Percentiles rank a stretch among this genome's conserved stretches.
Conservation (phyloP, 1,140 invertebrate species). For the Drosophila subobscura region DNA sequence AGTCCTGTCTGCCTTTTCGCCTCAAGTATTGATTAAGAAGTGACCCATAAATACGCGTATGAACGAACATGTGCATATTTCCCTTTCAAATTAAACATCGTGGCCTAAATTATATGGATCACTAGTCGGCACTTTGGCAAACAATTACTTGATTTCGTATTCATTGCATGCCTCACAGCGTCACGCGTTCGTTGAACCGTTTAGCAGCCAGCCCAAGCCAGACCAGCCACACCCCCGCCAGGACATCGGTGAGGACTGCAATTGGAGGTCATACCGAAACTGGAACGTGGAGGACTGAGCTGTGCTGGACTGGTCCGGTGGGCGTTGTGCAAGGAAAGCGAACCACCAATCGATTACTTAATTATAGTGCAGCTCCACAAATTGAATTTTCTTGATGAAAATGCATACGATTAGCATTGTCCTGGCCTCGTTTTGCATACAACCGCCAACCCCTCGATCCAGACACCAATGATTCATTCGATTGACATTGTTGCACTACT, state of each 20-base stretch:
- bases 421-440: slow-evolving; percentile 31
- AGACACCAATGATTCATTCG: slow-evolving; percentile 1
- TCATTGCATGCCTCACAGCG: slow-evolving; percentile 32
- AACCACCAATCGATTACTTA: slow-evolving; percentile 28
- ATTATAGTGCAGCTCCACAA: slow-evolving; percentile 15
- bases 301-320: slow-evolving; percentile 11
- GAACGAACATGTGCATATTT: not conserved
- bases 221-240: too few relatives aligned
- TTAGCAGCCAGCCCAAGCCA: not conserved
- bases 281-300: slow-evolving; percentile 6
- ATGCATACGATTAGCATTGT: slow-evolving; percentile 18
- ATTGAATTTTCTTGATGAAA: slow-evolving; percentile 3
- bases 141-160: slow-evolving; percentile 42
- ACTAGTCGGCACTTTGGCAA: slow-evolving; percentile 25
- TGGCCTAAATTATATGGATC: slow-evolving; percentile 36
- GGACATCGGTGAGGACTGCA: too few relatives aligned
- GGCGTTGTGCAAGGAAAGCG: slow-evolving; percentile 1
- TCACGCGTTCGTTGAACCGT: slow-evolving; percentile 1
- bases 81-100: not conserved
- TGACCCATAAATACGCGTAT: not conserved
- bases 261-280: slow-evolving; percentile 22
- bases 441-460: slow-evolving; percentile 6
- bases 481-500: slow-evolving; percentile 45
- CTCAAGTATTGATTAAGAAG: too few relatives aligned
- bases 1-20: not conserved